Evolutionary conservation across 1,140 invertebrate genomes (phyloP).

Genomic region (Oedothorax gibbosus): DNA sequence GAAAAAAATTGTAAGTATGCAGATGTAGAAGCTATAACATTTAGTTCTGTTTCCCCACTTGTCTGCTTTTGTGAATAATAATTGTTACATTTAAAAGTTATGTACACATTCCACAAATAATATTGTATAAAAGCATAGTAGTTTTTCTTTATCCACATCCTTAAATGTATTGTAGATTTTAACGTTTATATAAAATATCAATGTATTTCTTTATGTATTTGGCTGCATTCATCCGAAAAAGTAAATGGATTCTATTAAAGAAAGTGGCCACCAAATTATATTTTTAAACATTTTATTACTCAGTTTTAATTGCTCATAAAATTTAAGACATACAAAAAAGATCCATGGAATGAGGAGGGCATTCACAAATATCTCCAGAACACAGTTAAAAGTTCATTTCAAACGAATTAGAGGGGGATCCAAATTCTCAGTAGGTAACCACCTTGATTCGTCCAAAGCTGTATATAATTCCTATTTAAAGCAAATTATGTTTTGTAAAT

Average conservation of each 20-base stretch:
- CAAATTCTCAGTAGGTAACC: slow-evolving; percentile 48
- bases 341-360: too few relatives aligned
- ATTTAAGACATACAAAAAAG: too few relatives aligned
- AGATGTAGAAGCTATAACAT: slow-evolving; percentile 23
- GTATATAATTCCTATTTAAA: slow-evolving; percentile 46
- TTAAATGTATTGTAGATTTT: slow-evolving; percentile 14
- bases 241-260: slow-evolving; percentile 5
- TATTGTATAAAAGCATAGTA: slow-evolving; percentile 25
- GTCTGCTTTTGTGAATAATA: slow-evolving; percentile 26
- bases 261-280: not conserved
- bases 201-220: slow-evolving; percentile 17
- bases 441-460: slow-evolving; percentile 55
- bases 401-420: slow-evolving; percentile 46
- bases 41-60: slow-evolving; percentile 7
- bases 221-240: not conserved
- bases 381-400: slow-evolving; percentile 11
- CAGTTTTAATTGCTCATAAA: too few relatives aligned
- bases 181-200: not conserved
- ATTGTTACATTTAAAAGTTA: slow-evolving; percentile 21
- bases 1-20: slow-evolving; percentile 5
- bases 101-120: slow-evolving; percentile 45
- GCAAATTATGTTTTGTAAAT: not conserved
- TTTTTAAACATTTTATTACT: not conserved
- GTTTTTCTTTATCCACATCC: slow-evolving; percentile 4
- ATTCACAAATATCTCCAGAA: too few relatives aligned